These are phyloP conservation scores for Cygnus atratus DNA, from an alignment of 2,113 vertebrate genomes.

Conservation along the genomic window DNA sequence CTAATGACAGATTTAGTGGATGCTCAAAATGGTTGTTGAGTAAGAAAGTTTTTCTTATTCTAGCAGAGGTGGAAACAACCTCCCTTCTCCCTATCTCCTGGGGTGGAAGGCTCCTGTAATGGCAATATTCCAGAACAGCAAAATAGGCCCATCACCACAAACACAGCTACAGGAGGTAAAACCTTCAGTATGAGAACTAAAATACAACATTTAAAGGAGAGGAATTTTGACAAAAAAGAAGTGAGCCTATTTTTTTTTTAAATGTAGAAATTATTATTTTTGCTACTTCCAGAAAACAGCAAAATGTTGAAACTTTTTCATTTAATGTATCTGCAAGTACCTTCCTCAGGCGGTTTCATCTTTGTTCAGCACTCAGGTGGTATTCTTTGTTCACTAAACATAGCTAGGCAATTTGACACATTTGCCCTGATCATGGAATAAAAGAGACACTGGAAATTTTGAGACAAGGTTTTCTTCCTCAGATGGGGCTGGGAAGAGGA, in stretches of 20 bases:
- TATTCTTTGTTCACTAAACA: neutral
- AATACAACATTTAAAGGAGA: neutral
- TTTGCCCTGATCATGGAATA: neutral
- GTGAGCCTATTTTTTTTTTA: neutral
- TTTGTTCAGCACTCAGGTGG: neutral
- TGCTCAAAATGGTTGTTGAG: neutral
- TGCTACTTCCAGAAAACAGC: neutral
- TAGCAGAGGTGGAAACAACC: neutral
- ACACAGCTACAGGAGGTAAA: neutral
- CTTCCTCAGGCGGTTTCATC: neutral
- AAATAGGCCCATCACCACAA: neutral
- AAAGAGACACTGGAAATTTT: neutral
- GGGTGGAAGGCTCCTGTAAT: neutral
- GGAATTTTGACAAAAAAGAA: neutral
- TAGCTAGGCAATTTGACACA: neutral
- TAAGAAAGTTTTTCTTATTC: neutral
- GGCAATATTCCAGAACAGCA: neutral
- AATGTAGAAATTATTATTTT: neutral
- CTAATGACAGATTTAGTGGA: neutral
- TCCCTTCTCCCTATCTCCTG: neutral
- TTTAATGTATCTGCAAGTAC: neutral
- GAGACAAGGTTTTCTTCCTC: neutral
- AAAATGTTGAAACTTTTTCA: neutral
- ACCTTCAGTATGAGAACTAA: neutral
- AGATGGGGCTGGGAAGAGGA: neutral